phyloP scores from a whole-genome alignment of 2,797 vertebrate genomes.

The Astyanax mexicanus region DNA sequence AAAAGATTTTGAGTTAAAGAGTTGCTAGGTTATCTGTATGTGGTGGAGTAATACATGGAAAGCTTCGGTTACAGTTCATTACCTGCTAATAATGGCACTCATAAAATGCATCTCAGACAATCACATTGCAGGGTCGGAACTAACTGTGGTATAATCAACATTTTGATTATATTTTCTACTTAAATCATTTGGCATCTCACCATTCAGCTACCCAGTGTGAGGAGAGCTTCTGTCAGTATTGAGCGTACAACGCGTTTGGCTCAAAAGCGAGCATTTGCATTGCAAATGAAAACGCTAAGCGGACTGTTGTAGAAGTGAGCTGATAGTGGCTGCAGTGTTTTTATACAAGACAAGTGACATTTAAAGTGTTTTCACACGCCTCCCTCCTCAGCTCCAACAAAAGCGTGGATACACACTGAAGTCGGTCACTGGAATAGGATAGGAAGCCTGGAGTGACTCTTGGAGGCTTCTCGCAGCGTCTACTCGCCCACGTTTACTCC shows the following conservation, averaged over 20 bases:
- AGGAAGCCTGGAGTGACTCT: not conserved
- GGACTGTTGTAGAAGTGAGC: not conserved
- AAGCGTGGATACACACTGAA: not conserved
- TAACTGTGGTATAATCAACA: no score
- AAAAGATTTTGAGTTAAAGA: no score
- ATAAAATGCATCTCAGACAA: no score
- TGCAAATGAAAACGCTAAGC: conserved; percentile 15
- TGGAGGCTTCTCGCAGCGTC: not conserved
- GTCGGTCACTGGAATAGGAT: not conserved
- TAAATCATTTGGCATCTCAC: no score
- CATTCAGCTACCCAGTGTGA: not conserved
- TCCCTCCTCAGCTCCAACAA: not conserved
- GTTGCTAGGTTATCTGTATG: no score
- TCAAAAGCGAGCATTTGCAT: conserved; percentile 7
- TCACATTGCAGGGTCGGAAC: no score
- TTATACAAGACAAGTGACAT: not conserved
- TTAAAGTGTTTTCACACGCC: not conserved
- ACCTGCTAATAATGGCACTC: no score
- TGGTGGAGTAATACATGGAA: no score
- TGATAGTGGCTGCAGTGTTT: not conserved
- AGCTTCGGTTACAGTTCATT: no score
- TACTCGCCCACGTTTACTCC: not conserved
- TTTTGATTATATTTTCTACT: no score
- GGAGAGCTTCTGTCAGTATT: not conserved
- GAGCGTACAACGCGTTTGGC: not conserved